Conservation (phyloP, 2,888 invertebrate genomes). For the Nowickia ferox region DNA sequence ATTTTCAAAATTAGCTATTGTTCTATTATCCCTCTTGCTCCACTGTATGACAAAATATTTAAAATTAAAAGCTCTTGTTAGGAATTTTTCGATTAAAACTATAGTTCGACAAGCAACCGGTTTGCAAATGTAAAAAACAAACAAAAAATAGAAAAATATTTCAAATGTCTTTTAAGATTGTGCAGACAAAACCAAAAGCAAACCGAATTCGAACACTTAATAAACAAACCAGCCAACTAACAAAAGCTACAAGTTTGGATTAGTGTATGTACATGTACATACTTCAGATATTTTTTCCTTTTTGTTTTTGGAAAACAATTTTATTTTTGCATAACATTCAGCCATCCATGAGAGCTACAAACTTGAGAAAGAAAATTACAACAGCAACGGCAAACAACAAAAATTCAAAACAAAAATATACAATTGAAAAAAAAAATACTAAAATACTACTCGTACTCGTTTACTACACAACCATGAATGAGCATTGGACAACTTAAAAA, state of each 20-base stretch:
- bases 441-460: constrained; percentile 14
- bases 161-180: constrained; percentile 44
- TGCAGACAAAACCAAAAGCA: constrained; percentile 5
- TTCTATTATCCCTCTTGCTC: too few relatives aligned
- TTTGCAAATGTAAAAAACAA: constrained; percentile 51
- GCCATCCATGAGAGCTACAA: constrained; percentile 45
- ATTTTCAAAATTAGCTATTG: too few relatives aligned
- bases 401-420: constrained; percentile 39
- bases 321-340: constrained; percentile 48
- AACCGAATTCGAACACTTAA: neutral
- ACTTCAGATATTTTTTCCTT: neutral
- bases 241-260: constrained; percentile 23
- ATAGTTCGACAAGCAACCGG: constrained; percentile 35
- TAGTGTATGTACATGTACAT: neutral
- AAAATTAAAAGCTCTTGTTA: constrained; percentile 39
- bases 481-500: constrained; percentile 61
- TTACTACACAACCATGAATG: constrained; percentile 60
- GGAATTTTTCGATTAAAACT: constrained; percentile 47
- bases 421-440: constrained; percentile 37
- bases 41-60: constrained; percentile 29
- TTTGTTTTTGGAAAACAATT: constrained; percentile 24
- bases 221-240: constrained; percentile 10
- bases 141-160: constrained; percentile 44
- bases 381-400: constrained; percentile 20
- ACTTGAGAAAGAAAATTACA: constrained; percentile 51